A percentile compares a stretch with the other conserved stretches of the same genome.
Evolutionary conservation across 2,797 vertebrate species (phyloP).

Genomic region (Setipinna tenuifilis): DNA sequence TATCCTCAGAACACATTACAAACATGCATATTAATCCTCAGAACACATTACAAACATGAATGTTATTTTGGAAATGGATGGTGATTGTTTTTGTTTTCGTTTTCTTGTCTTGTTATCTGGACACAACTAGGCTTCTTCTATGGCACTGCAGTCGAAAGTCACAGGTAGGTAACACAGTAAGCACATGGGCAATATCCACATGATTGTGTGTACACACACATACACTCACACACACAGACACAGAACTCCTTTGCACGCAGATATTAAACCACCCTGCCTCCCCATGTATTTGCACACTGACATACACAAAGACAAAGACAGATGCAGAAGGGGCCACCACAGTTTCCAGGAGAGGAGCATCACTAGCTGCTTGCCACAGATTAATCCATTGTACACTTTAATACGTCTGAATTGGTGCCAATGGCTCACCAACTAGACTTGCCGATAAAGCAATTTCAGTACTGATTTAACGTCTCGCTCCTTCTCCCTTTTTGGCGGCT

Average conservation of each 20-base stretch:
- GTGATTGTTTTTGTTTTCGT: background rate
- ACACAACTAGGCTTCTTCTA: background rate
- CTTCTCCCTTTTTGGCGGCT: background rate
- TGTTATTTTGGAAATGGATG: background rate
- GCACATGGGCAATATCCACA: background rate
- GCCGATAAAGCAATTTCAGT: conserved; percentile 9
- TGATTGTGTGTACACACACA: background rate
- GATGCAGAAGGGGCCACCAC: background rate
- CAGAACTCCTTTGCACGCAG: background rate
- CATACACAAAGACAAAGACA: background rate
- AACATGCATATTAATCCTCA: background rate
- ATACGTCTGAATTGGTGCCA: conserved; percentile 8
- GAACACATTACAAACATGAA: background rate
- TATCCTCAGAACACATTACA: background rate
- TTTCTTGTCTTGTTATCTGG: background rate
- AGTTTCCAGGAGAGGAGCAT: background rate
- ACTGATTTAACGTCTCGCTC: background rate
- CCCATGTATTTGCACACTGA: background rate
- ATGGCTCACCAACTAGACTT: conserved; percentile 13
- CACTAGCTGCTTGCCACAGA: background rate
- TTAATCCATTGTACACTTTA: conserved; percentile 19
- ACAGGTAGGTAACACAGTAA: background rate
- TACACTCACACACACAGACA: background rate
- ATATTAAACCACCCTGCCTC: background rate
- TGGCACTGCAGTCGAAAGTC: background rate